phyloP scores from a whole-genome alignment of 2,888 invertebrate species.

The Eudasyphora cyanicolor region DNA sequence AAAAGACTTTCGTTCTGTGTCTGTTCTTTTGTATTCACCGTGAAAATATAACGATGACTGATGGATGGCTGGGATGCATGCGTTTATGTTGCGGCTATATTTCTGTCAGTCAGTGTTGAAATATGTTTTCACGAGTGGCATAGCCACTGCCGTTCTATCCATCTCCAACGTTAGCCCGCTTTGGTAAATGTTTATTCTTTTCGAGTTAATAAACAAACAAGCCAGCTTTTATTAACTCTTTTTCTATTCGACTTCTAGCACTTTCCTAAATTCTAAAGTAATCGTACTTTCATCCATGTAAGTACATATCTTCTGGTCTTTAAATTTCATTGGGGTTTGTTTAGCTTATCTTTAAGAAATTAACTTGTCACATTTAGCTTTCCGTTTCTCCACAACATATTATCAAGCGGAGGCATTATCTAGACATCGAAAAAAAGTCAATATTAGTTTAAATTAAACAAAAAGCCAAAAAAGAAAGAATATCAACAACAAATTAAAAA shows the following conservation, averaged over 20 bases:
- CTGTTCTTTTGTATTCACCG: no score
- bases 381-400: background rate
- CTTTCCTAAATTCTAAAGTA: background rate
- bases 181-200: background rate
- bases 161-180: background rate
- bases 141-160: background rate
- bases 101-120: background rate
- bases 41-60: background rate
- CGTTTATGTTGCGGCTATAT: background rate
- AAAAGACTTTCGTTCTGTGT: no score
- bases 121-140: background rate
- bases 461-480: background rate
- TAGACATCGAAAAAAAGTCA: slow-evolving; percentile 20
- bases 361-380: background rate
- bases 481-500: background rate
- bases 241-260: background rate
- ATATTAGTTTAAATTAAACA: slow-evolving; percentile 30
- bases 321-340: background rate
- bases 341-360: background rate
- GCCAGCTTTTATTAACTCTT: background rate
- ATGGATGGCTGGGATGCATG: background rate
- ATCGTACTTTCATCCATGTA: no score
- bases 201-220: background rate
- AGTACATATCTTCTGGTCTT: background rate
- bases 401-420: background rate